A percentile compares a stretch with the other conserved stretches of the same genome.
These are phyloP conservation scores for Lasioglossum oenotherae DNA, from an alignment of 2,888 invertebrate species.

Conservation along the genomic window DNA sequence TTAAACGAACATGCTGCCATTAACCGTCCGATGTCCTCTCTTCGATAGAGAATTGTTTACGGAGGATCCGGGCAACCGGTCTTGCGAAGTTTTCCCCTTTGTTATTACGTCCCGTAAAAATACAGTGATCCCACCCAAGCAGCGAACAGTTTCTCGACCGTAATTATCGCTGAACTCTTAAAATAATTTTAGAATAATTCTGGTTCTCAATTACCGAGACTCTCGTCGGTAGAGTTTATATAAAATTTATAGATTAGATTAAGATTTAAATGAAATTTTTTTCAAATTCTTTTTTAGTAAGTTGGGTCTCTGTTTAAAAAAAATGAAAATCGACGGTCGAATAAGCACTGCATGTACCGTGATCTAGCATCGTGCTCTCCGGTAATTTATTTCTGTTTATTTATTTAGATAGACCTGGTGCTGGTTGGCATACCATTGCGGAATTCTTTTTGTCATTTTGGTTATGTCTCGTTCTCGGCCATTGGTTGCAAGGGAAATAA, in stretches of 20 bases:
- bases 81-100: not conserved
- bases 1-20: constrained; percentile 64
- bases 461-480: not conserved
- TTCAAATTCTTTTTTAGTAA: not conserved
- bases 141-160: not conserved
- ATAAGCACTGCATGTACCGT: not conserved
- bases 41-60: constrained; percentile 52
- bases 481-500: not conserved
- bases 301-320: not conserved
- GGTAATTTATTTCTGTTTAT: not conserved
- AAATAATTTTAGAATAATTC: not conserved
- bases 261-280: not conserved
- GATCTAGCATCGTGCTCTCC: not conserved
- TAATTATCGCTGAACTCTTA: not conserved
- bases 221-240: too few species aligned
- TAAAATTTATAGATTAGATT: too few species aligned
- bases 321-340: not conserved
- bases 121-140: not conserved
- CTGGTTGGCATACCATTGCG: not conserved
- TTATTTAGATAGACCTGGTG: not conserved
- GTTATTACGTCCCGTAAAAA: not conserved
- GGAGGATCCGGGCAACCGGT: constrained; percentile 38
- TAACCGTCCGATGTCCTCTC: constrained; percentile 52
- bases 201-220: not conserved
- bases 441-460: not conserved